Conservation (phyloP, 2,113 vertebrate species). For the Athene cunicularia region DNA sequence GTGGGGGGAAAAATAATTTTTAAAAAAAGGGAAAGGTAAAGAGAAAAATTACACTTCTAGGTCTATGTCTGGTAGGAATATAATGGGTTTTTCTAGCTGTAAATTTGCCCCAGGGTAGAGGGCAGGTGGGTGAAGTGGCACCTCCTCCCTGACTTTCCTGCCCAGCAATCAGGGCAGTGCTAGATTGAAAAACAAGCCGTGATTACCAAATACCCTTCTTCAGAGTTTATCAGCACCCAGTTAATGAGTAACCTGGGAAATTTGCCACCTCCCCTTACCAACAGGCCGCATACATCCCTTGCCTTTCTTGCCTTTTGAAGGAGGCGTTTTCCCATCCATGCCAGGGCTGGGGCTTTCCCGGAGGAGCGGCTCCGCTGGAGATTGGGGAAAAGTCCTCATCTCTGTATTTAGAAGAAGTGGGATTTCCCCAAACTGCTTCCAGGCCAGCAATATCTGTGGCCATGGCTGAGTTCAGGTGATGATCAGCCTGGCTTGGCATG, state of each 20-base stretch:
- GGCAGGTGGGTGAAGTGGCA: background rate
- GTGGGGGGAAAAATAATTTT: no score
- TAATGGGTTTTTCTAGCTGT: background rate
- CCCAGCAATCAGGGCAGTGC: accelerated
- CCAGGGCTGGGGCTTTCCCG: accelerated
- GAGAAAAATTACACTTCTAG: background rate
- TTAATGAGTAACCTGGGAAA: background rate
- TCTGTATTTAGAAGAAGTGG: background rate
- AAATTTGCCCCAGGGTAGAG: accelerated
- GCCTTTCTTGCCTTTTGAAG: background rate
- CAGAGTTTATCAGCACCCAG: accelerated
- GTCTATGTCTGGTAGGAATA: background rate
- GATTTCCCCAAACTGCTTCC: background rate
- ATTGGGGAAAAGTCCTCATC: background rate
- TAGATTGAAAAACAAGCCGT: accelerated
- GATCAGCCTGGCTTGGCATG: background rate
- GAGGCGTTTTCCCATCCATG: background rate
- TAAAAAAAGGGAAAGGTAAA: no score
- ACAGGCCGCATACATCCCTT: accelerated
- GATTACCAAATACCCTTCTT: background rate
- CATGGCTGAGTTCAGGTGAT: background rate
- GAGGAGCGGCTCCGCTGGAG: background rate
- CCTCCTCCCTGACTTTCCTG: background rate
- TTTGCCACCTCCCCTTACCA: background rate
- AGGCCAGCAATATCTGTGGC: background rate